Evolutionary conservation across 1,140 invertebrate species (phyloP), one percentile per base, ranked within the genome.

Genomic region (Mycetomoellerius zeteki): DNA sequence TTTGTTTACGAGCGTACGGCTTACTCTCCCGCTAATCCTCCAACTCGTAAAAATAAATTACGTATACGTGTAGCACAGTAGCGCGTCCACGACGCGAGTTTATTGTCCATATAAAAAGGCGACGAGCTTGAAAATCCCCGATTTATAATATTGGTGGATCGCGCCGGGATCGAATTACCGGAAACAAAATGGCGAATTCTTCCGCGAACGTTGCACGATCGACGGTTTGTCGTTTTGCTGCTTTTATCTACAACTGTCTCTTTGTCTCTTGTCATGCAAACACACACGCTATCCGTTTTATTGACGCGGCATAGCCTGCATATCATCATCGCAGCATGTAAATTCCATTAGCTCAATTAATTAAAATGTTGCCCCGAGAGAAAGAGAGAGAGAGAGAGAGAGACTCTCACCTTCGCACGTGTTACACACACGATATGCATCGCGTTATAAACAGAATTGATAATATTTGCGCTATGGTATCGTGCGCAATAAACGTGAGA

Each of bases 321-420:
- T 89, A 75, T 78, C 37, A 90, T 80, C 88, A 76, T 90, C 69
- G 80, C 27, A 85, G 89, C 89, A 90, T 90, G 89, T 82, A 81
- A 88, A 90, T 88, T 88, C 69, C 88, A 88, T 85, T 88, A 88
- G 86, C 69, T 72, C 21, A 60, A 90, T 90, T 90, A 87, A 90
- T 88, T 90, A 76, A 85, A 88, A 88, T 56, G 54, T 80, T 62
- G 67, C 78, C 30, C 27, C 50, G 37, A 52, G 78, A 65, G 43
- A 56, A n/a, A 24, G 10, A 30, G 27, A 50, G 14, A 88, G 30
- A 65, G 50, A 54, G 12, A 50, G 14, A 58, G 24, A 58, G 50
- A 67, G 27, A 14, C 14, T 16, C 21, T 24, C 43, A 84, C 54
- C 33, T 84, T 62, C 27, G 54, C 19, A 73, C 7, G 33, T 6